phyloP scores from a whole-genome alignment of 2,113 vertebrate genomes.

The Myiagra hebetior region DNA sequence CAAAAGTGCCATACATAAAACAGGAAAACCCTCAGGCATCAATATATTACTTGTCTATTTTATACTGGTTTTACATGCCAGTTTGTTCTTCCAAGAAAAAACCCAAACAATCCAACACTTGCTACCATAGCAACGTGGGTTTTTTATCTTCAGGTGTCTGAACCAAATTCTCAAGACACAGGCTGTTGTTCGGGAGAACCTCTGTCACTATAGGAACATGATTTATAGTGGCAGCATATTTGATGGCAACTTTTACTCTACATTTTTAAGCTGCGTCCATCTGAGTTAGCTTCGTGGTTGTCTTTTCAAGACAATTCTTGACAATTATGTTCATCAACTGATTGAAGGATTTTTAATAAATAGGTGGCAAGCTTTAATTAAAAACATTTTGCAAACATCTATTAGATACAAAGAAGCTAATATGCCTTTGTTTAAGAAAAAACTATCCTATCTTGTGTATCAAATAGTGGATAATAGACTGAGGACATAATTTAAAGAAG shows the following conservation, averaged over 20 bases:
- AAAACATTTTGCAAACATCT: not conserved
- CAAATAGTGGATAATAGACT: not conserved
- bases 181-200: not conserved
- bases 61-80: not conserved
- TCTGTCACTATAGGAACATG: not conserved
- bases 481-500: not conserved
- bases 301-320: not conserved
- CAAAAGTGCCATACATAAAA: not conserved
- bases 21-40: not conserved
- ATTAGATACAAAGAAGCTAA: not conserved
- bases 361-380: not conserved
- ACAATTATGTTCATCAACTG: not conserved
- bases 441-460: not conserved
- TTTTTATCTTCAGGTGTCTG: not conserved
- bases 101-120: not conserved
- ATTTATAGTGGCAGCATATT: not conserved
- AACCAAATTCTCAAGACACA: not conserved
- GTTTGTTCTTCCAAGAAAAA: not conserved
- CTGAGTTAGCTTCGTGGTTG: not conserved
- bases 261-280: not conserved
- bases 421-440: not conserved
- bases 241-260: not conserved
- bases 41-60: not conserved
- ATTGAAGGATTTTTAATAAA: not conserved
- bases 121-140: conserved; percentile 39